Evolutionary conservation across 2,113 vertebrate genomes (phyloP).

Genomic region (Tyto alba): DNA sequence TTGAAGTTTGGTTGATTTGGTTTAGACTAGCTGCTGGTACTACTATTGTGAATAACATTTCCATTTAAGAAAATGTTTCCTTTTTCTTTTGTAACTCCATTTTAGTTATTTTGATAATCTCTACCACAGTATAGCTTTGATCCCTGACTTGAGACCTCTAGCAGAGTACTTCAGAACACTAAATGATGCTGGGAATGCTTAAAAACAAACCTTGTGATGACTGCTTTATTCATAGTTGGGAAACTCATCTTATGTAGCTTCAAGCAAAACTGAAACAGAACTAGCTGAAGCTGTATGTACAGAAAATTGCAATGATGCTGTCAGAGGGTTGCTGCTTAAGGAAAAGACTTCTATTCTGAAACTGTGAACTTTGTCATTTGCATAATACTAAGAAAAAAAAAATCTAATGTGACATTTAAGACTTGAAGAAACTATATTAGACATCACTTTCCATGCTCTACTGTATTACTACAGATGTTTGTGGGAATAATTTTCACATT

Average conservation of each 20-base stretch:
- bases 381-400: neutral
- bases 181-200: neutral
- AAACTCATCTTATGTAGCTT: neutral
- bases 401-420: neutral
- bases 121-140: neutral
- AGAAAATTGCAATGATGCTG: accelerated
- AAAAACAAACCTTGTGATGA: neutral
- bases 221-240: neutral
- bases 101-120: neutral
- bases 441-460: neutral
- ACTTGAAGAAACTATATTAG: neutral
- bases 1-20: neutral
- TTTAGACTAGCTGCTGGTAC: neutral
- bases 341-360: neutral
- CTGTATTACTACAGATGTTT: neutral
- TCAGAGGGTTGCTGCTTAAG: neutral
- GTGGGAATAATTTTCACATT: neutral
- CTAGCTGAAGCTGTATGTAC: neutral
- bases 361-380: neutral
- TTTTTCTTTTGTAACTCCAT: neutral
- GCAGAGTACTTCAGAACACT: neutral
- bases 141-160: neutral
- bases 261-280: neutral
- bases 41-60: neutral
- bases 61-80: neutral